Evolutionary conservation across 2,797 vertebrate genomes (phyloP).

Genomic region (Aselliscus stoliczkanus): DNA sequence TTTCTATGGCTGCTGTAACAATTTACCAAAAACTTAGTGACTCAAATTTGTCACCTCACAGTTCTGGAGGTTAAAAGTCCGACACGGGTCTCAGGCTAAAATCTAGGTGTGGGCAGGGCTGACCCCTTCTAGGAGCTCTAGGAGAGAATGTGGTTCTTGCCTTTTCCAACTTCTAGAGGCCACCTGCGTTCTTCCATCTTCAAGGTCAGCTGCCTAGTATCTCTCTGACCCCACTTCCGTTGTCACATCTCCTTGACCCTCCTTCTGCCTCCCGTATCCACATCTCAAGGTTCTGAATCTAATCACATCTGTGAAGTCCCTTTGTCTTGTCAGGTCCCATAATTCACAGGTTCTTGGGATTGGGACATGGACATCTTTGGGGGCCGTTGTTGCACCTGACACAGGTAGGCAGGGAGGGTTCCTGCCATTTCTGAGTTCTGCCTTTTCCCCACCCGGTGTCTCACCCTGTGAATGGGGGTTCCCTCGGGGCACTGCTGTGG

Average conservation of each 20-base stretch:
- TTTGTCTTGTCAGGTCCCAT: background rate
- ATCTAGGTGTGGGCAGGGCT: background rate
- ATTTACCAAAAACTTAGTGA: too few species aligned
- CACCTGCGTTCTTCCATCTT: fast-evolving
- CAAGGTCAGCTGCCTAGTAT: background rate
- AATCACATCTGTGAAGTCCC: background rate
- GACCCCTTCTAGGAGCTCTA: background rate
- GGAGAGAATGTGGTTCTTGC: too few species aligned
- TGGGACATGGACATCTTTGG: background rate
- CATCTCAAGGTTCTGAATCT: background rate
- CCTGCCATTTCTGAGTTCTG: background rate
- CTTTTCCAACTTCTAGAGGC: background rate
- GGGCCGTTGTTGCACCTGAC: background rate
- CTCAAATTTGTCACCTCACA: background rate
- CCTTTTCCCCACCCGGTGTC: background rate
- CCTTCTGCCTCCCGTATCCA: background rate
- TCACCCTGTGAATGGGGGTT: background rate
- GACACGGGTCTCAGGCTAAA: background rate
- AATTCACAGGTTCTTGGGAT: background rate
- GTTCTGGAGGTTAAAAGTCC: background rate
- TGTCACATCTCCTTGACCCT: background rate
- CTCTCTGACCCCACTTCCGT: too few species aligned
- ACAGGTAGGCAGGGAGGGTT: background rate
- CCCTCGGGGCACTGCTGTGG: background rate
- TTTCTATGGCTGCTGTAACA: background rate